Evolutionary conservation across 2,888 invertebrate genomes (phyloP).

Genomic region (Schizaphis graminum): DNA sequence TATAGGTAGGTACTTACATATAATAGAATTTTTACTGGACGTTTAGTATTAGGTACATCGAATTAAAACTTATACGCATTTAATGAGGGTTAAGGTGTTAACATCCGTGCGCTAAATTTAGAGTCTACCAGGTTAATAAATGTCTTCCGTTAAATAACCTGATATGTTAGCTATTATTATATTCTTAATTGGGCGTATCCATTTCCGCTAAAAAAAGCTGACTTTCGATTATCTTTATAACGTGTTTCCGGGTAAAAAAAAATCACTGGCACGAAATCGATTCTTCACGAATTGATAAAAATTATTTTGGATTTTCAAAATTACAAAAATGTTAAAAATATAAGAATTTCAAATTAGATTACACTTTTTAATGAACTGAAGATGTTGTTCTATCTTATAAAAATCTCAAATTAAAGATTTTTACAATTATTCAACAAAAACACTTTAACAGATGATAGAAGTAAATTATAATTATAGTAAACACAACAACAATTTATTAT

Average conservation of each 20-base stretch:
- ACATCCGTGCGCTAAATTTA: neutral
- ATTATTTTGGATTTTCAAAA: neutral
- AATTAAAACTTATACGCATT: neutral
- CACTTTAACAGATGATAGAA: neutral
- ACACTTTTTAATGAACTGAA: neutral
- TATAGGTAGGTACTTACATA: neutral
- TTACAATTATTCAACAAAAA: neutral
- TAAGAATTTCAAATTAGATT: neutral
- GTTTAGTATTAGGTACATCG: neutral
- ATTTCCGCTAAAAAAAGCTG: conserved; percentile 1
- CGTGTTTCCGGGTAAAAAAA: neutral
- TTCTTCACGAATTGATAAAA: neutral
- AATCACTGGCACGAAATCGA: neutral
- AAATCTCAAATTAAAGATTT: neutral
- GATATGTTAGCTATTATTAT: conserved; percentile 6
- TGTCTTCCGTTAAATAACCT: conserved; percentile 10
- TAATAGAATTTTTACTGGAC: neutral
- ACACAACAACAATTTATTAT: neutral
- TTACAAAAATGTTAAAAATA: neutral
- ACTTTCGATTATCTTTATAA: neutral
- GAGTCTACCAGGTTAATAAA: neutral
- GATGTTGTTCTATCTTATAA: neutral
- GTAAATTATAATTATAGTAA: neutral
- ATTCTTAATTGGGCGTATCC: neutral
- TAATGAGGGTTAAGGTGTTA: neutral